phyloP scores from a whole-genome alignment of 92 coral and sea anemone genomes.

The Pocillopora grandis region DNA sequence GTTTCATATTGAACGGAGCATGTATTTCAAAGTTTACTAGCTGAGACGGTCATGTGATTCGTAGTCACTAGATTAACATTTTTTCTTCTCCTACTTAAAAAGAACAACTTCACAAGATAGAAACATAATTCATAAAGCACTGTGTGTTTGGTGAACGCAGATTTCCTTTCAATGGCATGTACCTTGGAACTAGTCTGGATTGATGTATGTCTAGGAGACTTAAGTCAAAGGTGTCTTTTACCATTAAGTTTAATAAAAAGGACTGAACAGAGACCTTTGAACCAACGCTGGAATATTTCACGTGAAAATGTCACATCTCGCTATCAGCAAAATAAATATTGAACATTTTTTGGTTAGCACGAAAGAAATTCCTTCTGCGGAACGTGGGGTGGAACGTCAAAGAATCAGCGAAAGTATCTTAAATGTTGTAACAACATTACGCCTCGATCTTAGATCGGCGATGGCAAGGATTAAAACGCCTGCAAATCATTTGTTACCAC shows the following conservation, averaged over 20 bases:
- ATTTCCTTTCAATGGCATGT: neutral
- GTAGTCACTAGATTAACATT: neutral
- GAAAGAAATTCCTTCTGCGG: neutral
- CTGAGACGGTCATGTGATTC: neutral
- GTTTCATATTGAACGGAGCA: neutral
- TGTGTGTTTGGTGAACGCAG: neutral
- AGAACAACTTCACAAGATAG: too few relatives aligned
- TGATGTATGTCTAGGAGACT: neutral
- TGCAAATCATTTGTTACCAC: slow-evolving; percentile 17
- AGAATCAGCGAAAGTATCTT: neutral
- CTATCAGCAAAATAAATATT: neutral
- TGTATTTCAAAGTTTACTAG: too few relatives aligned
- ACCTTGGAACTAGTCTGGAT: neutral
- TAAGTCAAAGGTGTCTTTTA: neutral
- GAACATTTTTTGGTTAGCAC: neutral
- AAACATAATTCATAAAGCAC: neutral
- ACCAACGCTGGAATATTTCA: neutral
- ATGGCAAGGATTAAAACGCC: neutral
- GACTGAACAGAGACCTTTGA: neutral
- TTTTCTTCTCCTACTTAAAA: neutral
- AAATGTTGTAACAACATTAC: neutral
- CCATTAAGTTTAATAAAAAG: neutral
- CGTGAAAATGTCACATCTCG: neutral
- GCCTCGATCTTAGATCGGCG: neutral
- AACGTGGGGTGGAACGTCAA: neutral